phyloP scores from a whole-genome alignment of 2,797 vertebrate species.

The Iguana delicatissima region DNA sequence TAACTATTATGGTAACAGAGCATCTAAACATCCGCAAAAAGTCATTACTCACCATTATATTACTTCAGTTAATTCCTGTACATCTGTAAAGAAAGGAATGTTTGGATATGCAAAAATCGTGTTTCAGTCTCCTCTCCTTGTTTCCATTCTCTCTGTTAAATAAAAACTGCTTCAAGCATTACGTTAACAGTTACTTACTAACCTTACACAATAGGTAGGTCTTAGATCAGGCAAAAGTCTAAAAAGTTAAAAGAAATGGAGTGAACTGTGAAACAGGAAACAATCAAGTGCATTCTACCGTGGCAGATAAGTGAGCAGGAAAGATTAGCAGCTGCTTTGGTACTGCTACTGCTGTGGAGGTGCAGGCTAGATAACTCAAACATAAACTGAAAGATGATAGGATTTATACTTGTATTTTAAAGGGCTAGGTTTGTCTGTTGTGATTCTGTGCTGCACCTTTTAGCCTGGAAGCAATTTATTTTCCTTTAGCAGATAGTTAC shows the following conservation, averaged over 20 bases:
- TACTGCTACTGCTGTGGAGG: background rate
- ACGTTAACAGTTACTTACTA: background rate
- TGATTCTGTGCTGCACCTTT: conserved; percentile 9
- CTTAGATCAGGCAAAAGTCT: background rate
- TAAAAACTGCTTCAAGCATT: background rate
- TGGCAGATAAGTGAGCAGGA: background rate
- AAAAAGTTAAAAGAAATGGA: background rate
- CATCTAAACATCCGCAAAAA: background rate
- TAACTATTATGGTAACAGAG: background rate
- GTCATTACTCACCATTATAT: background rate
- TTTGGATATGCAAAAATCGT: background rate
- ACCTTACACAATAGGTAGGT: background rate
- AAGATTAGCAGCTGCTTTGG: background rate
- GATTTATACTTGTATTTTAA: background rate
- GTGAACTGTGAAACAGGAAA: conserved; percentile 11
- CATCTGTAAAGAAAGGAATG: background rate
- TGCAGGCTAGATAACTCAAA: background rate
- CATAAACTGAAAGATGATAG: background rate
- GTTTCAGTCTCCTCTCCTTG: background rate
- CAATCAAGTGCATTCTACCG: background rate
- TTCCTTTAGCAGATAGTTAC: background rate
- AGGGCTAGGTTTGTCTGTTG: background rate
- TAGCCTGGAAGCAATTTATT: background rate
- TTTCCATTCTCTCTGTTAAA: background rate
- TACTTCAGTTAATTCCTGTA: background rate